A percentile compares a stretch with the other conserved stretches of the same genome.
These are phyloP conservation scores for Maconellicoccus hirsutus DNA, from an alignment of 1,140 invertebrate species.

Conservation along the genomic window DNA sequence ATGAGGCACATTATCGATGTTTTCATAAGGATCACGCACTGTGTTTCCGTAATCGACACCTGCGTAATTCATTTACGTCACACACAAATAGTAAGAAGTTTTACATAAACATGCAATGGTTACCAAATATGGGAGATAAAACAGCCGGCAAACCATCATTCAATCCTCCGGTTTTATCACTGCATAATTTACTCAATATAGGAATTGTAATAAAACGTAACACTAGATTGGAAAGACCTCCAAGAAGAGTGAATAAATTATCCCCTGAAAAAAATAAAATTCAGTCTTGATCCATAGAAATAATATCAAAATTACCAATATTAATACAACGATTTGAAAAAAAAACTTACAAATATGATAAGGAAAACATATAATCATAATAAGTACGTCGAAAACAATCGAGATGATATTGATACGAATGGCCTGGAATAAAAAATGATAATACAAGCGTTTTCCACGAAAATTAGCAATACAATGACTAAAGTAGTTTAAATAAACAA, in stretches of 20 bases:
- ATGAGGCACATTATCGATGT: slow-evolving; percentile 11
- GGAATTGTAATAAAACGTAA: neutral
- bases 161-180: slow-evolving; percentile 13
- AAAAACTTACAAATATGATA: neutral
- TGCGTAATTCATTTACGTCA: neutral
- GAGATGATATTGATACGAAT: neutral
- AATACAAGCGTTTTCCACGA: no score
- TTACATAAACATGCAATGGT: no score
- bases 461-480: no score
- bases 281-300: no score
- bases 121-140: slow-evolving; percentile 12
- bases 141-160: neutral
- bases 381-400: neutral
- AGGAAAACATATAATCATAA: neutral
- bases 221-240: neutral
- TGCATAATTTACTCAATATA: slow-evolving; percentile 10
- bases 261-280: neutral
- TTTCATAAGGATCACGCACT: neutral
- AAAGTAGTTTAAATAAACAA: neutral
- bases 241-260: neutral
- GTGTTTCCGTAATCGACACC: neutral
- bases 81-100: no score
- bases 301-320: neutral
- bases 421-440: neutral
- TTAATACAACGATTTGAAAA: neutral